Percentiles rank a stretch among this genome's conserved stretches.
Conservation (phyloP, 1,140 invertebrate genomes). For the Venturia canescens region DNA sequence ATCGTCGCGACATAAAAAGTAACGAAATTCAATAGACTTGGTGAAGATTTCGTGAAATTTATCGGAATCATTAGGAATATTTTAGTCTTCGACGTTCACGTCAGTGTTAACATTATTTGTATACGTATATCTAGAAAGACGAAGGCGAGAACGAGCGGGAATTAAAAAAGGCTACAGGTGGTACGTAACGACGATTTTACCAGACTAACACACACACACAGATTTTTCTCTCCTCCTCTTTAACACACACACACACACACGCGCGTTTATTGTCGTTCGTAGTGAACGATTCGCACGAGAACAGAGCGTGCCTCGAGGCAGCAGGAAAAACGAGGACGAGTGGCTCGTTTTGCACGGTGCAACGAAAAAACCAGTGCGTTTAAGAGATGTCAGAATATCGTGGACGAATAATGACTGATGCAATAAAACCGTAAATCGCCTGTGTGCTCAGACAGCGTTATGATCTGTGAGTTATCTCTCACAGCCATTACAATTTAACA, state of each 20-base stretch:
- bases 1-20: too few species aligned
- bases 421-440: slow-evolving; percentile 17
- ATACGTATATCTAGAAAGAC: background rate
- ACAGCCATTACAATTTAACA: slow-evolving; percentile 35
- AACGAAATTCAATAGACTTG: too few species aligned
- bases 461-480: slow-evolving; percentile 25
- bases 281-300: slow-evolving; percentile 29
- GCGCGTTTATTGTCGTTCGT: background rate
- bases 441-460: background rate
- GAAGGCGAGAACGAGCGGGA: slow-evolving; percentile 14
- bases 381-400: background rate
- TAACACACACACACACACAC: too few species aligned
- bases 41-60: too few species aligned
- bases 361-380: background rate
- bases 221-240: background rate
- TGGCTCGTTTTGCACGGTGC: background rate
- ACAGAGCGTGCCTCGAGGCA: background rate
- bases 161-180: slow-evolving; percentile 44
- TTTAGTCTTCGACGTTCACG: slow-evolving; percentile 27
- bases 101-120: background rate
- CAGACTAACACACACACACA: background rate
- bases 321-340: background rate
- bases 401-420: slow-evolving; percentile 5
- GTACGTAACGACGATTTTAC: slow-evolving; percentile 39
- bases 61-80: background rate